Base-by-base conservation (phyloP, 1,140 invertebrate genomes). In the Bombyx mori region DNA sequence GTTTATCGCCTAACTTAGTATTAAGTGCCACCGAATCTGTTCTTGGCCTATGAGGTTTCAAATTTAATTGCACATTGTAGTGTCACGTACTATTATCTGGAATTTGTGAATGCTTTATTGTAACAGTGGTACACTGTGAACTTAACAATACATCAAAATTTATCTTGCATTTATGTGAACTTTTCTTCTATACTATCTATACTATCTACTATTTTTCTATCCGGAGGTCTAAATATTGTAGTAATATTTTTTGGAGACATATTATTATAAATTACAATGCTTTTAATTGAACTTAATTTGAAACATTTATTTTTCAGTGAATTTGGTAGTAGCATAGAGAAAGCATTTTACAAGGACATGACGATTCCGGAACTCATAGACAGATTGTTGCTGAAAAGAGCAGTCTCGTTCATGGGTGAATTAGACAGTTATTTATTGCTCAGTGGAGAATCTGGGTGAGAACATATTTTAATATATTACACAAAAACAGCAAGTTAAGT, bases 311-410 rank as follows among this genome's bases (percentile, higher is more conserved):
- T 46, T 48, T 55, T 8, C 63, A 86, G 88, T 50, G 75, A 85
- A 18, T 79, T 88, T 63, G 91, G 91, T 9, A 89, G 82, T 7
- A 18, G 59, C 3, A 78, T 89, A 18, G 91, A 91, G 62, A 89
- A 88, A 60, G 66, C 77, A 0, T 65, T 91, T 12, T 91, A 91
- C 65, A 86, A 86, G 68, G 77, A 90, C 18, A 89, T 92, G 88
- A 77, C 78, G 1, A 74, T 92, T 18, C 67, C 89, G 6, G 79
- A 90, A 22, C 86, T 91, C 5, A 87, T 91, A 22, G 88, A 91
- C 56, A 81, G 91, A 22, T 72, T 92, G 42, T 62, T 92, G 42
- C 86, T 86, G 35, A 91, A 91, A 56, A 71, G 91, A 18, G 90
- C 91, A 0, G 74, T 90, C 0, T 73, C 77, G 1, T 92, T 92